These are phyloP conservation scores for Spongilla lacustris DNA, from an alignment of 37 sponge, comb jelly and placozoan genomes.

Conservation along the genomic window DNA sequence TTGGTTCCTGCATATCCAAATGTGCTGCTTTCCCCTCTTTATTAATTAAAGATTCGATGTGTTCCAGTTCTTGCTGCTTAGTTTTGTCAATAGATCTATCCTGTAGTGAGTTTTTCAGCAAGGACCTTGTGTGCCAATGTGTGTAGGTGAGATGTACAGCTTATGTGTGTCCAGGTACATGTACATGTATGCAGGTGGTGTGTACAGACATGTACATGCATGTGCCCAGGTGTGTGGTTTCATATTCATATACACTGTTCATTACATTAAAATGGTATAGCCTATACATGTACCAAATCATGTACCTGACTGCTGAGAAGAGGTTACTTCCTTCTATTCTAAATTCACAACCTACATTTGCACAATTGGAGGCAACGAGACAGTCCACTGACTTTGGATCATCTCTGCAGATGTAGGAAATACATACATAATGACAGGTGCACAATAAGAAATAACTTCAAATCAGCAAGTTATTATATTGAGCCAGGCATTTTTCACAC, in stretches of 20 bases:
- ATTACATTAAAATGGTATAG: no score
- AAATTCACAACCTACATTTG: slow-evolving; percentile 41
- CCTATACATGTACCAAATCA: no score
- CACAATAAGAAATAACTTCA: no score
- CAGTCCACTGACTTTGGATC: slow-evolving; percentile 50
- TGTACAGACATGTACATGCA: no score
- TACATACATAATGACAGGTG: no score
- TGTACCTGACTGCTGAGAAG: slow-evolving; percentile 65
- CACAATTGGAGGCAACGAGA: slow-evolving; percentile 53
- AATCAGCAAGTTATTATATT: no score
- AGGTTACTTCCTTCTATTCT: slow-evolving; percentile 47
- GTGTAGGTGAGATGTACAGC: no score
- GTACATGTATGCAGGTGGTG: not conserved
- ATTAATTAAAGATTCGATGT: not conserved
- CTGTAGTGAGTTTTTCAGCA: slow-evolving; percentile 11
- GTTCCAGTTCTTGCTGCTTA: not conserved
- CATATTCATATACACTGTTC: not conserved
- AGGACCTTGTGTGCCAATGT: not conserved
- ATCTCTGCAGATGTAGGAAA: slow-evolving; percentile 57
- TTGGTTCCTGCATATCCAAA: slow-evolving; percentile 15
- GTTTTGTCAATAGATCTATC: slow-evolving; percentile 5
- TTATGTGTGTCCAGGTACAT: no score
- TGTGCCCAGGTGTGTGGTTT: not conserved
- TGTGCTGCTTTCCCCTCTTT: not conserved
- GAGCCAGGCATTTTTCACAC: no score